Conservation (phyloP, 2,888 invertebrate genomes). For the Petrophora chlorosata region DNA sequence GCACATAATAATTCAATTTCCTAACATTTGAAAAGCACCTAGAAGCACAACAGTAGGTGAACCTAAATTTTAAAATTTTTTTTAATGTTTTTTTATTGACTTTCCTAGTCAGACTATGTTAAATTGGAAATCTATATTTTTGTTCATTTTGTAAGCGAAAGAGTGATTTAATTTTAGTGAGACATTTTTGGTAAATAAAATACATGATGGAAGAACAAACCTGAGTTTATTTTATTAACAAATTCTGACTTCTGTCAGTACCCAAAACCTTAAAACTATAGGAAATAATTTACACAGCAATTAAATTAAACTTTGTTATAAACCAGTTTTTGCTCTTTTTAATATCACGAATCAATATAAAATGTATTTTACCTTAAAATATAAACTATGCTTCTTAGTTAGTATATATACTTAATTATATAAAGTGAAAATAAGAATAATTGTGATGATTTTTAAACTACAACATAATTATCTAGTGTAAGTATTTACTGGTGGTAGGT, state of each 20-base stretch:
- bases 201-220: constrained; percentile 39
- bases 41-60: constrained; percentile 36
- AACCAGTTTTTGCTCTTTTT: not conserved
- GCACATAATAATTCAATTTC: constrained; percentile 20
- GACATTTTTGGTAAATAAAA: constrained; percentile 67
- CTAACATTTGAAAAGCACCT: constrained; percentile 37
- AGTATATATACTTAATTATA: not conserved
- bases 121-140: constrained; percentile 41
- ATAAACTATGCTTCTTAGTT: too few relatives aligned
- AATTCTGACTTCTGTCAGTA: constrained; percentile 26
- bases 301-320: not conserved
- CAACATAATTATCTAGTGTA: not conserved
- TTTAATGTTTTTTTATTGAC: constrained; percentile 37
- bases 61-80: not conserved
- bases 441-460: not conserved
- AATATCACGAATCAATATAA: too few relatives aligned
- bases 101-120: constrained; percentile 70
- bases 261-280: constrained; percentile 37
- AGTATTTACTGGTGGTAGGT: too few relatives aligned
- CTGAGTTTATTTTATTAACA: constrained; percentile 42
- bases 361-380: too few relatives aligned
- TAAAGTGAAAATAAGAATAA: not conserved
- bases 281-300: constrained; percentile 28
- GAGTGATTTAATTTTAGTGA: constrained; percentile 75
- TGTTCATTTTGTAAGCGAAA: constrained; percentile 50